Percentiles rank a stretch among this genome's conserved stretches.
Evolutionary conservation across 2,113 vertebrate genomes (phyloP).

Genomic region (Platycercus adscitus): DNA sequence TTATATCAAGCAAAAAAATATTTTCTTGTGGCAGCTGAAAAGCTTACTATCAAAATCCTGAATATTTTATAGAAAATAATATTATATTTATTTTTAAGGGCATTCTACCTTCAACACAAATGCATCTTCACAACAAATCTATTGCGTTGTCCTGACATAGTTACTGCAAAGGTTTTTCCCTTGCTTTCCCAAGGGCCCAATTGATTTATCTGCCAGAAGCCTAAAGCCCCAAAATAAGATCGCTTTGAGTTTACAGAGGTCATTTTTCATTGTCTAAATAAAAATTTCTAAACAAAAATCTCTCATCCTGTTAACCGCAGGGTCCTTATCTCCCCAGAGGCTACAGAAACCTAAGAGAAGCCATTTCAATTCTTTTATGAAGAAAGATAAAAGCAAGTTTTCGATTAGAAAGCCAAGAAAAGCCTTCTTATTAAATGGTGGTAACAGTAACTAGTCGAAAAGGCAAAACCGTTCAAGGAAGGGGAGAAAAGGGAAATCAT

Average conservation of each 20-base stretch:
- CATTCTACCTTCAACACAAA: conserved; percentile 78
- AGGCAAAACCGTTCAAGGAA: conserved; percentile 77
- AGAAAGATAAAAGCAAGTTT: conserved; percentile 88
- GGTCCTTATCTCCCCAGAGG: conserved; percentile 88
- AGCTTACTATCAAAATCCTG: conserved; percentile 72
- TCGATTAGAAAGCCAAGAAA: conserved; percentile 86
- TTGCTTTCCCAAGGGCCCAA: conserved; percentile 85
- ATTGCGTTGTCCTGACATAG: conserved; percentile 81
- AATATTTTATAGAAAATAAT: conserved; percentile 86
- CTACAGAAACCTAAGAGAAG: conserved; percentile 86
- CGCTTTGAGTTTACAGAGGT: conserved; percentile 90
- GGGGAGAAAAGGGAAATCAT: conserved; percentile 66
- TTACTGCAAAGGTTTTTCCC: conserved; percentile 86
- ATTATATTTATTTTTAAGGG: conserved; percentile 84
- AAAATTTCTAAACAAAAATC: conserved; percentile 91
- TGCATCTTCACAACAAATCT: conserved; percentile 83
- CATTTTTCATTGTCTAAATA: conserved; percentile 92
- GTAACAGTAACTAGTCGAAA: conserved; percentile 83
- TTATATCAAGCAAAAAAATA: conserved; percentile 66
- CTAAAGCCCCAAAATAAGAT: conserved; percentile 89
- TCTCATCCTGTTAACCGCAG: conserved; percentile 89
- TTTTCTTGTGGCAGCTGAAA: conserved; percentile 68
- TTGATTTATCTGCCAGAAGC: conserved; percentile 91
- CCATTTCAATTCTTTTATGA: conserved; percentile 89
- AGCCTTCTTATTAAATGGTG: conserved; percentile 86